Conservation (phyloP, 2,888 invertebrate species). For the Polyploca ridens region DNA sequence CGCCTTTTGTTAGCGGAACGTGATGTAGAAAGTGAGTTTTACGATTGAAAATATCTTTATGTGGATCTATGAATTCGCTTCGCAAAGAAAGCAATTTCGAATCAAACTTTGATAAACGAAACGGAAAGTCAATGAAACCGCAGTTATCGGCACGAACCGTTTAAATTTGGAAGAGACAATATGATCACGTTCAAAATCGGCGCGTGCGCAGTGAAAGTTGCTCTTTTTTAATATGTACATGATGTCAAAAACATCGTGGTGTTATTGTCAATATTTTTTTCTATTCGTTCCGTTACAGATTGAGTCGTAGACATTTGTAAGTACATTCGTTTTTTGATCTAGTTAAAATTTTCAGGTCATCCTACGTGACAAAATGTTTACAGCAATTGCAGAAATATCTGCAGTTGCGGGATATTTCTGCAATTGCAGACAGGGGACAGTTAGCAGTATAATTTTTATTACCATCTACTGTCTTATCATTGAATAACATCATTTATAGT, state of each 20-base stretch:
- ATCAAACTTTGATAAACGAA: slow-evolving; percentile 56
- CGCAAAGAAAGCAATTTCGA: slow-evolving; percentile 60
- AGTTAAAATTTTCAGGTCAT: too few relatives aligned
- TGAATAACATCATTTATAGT: too few relatives aligned
- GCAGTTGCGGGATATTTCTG: too few relatives aligned
- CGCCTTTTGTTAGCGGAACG: slow-evolving; percentile 43
- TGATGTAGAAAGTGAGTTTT: slow-evolving; percentile 66
- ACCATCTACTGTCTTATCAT: too few relatives aligned
- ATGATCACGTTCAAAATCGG: slow-evolving; percentile 44
- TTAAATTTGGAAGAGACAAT: slow-evolving; percentile 36
- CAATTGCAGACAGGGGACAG: too few relatives aligned
- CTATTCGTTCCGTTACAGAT: not conserved
- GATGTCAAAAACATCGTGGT: slow-evolving; percentile 2
- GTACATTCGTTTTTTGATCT: not conserved
- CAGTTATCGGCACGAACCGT: slow-evolving; percentile 32
- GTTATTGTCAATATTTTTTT: not conserved
- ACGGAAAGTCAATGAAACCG: slow-evolving; percentile 61
- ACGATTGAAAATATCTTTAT: slow-evolving; percentile 42
- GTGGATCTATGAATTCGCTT: slow-evolving; percentile 45
- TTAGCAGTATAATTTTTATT: too few relatives aligned
- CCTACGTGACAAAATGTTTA: too few relatives aligned
- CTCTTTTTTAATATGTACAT: slow-evolving; percentile 8
- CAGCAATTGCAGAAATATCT: too few relatives aligned
- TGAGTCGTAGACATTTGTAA: not conserved
- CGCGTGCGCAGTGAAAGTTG: slow-evolving; percentile 62